phyloP scores from a whole-genome alignment of 2,888 invertebrate species.

The Tetranychus piercei region DNA sequence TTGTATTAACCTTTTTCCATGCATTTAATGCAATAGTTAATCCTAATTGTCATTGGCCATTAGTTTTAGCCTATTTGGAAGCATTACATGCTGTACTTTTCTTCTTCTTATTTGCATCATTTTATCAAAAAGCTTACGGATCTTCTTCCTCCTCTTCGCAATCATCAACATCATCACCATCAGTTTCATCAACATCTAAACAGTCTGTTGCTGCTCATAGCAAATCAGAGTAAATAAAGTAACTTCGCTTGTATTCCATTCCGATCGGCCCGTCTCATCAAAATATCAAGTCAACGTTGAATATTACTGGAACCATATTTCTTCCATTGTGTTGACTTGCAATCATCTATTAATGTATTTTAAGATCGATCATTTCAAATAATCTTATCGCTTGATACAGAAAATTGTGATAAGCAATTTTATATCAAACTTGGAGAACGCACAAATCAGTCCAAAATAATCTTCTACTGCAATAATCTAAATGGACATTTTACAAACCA shows the following conservation, averaged over 20 bases:
- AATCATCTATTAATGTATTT: too few relatives aligned
- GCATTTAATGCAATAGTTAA: conserved; percentile 11
- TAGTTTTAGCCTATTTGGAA: conserved; percentile 9
- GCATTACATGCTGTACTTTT: conserved; percentile 2
- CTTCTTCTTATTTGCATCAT: conserved; percentile 17
- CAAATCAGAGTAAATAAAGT: not conserved
- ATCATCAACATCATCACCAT: not conserved
- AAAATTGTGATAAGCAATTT: too few relatives aligned
- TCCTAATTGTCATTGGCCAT: conserved; percentile 13
- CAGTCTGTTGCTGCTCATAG: not conserved
- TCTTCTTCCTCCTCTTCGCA: too few relatives aligned
- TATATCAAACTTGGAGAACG: too few relatives aligned
- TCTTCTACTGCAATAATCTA: too few relatives aligned
- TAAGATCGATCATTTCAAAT: too few relatives aligned
- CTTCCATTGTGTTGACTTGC: too few relatives aligned
- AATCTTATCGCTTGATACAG: too few relatives aligned
- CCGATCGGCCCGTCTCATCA: not conserved
- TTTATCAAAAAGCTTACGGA: conserved; percentile 9
- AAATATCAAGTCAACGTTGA: not conserved
- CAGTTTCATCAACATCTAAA: not conserved
- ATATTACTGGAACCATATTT: not conserved
- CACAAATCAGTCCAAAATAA: too few relatives aligned
- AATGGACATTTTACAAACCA: too few relatives aligned
- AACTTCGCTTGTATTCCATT: not conserved
- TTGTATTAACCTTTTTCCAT: conserved; percentile 16